phyloP scores from a whole-genome alignment of 2,797 vertebrate genomes.

The Xenopus petersii region DNA sequence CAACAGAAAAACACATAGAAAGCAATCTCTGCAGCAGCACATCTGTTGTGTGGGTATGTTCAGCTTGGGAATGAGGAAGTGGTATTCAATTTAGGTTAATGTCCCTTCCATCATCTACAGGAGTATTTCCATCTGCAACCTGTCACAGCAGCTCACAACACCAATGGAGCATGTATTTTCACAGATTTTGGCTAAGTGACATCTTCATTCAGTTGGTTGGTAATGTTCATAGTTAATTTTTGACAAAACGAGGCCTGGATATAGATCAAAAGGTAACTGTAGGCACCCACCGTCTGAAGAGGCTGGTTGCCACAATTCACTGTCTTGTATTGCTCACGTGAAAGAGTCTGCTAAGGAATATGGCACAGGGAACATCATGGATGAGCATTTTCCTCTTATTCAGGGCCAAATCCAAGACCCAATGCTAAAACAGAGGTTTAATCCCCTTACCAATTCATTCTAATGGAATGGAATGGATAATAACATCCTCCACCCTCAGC shows the following conservation, averaged over 20 bases:
- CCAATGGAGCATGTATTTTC: constrained; percentile 16
- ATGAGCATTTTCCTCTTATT: no score
- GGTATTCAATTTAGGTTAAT: constrained; percentile 37
- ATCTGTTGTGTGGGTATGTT: constrained; percentile 42
- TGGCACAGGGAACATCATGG: no score
- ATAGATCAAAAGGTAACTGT: no score
- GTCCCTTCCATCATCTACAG: constrained; percentile 24
- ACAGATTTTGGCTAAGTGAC: constrained; percentile 17
- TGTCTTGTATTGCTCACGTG: no score
- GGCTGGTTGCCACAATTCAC: no score
- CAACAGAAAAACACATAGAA: not conserved
- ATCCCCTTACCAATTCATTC: no score
- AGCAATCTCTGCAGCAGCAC: not conserved
- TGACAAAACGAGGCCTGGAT: not conserved
- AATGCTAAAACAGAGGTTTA: no score
- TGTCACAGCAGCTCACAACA: constrained; percentile 27
- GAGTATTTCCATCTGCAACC: constrained; percentile 31
- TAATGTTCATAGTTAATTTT: not conserved
- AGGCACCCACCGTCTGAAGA: no score
- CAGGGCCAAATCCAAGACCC: no score
- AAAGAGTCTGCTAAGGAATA: no score
- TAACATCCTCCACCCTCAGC: no score
- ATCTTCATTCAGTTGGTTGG: constrained; percentile 9
- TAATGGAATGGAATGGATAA: no score
- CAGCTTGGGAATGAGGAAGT: constrained; percentile 14